Evolutionary conservation across 2,888 invertebrate species (phyloP).

Genomic region (Cephus pulcher): DNA sequence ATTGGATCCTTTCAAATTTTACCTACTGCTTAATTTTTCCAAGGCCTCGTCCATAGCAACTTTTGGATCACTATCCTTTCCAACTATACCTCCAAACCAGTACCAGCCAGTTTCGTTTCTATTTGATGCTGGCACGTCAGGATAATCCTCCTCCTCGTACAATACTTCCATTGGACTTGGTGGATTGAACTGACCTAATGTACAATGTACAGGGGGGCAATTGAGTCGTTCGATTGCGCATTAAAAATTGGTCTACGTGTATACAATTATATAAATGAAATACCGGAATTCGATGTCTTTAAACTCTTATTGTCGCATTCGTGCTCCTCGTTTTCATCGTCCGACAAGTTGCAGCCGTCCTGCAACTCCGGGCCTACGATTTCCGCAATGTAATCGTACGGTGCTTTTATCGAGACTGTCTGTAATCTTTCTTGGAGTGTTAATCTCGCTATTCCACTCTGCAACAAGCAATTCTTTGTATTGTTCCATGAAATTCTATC

Average conservation of each 20-base stretch:
- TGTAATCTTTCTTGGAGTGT: constrained; percentile 60
- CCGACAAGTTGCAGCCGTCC: constrained; percentile 63
- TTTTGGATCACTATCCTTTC: constrained; percentile 74
- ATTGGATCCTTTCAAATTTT: constrained; percentile 53
- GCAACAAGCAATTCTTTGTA: neutral
- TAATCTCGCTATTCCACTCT: constrained; percentile 57
- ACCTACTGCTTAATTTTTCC: constrained; percentile 84
- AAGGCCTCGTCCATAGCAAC: constrained; percentile 79
- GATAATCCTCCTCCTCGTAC: constrained; percentile 72
- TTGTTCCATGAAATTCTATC: neutral
- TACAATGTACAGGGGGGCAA: neutral
- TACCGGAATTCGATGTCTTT: constrained; percentile 59
- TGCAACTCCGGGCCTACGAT: constrained; percentile 62
- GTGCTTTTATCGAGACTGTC: constrained; percentile 55
- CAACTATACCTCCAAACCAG: constrained; percentile 85
- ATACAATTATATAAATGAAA: neutral
- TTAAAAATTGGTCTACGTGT: too few species aligned
- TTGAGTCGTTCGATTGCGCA: neutral
- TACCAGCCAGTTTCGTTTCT: constrained; percentile 84
- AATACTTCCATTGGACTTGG: constrained; percentile 69
- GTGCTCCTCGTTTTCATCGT: constrained; percentile 58
- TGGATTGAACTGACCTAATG: constrained; percentile 65
- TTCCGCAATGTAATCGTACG: constrained; percentile 62
- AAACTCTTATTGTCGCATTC: constrained; percentile 54
- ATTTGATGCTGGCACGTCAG: constrained; percentile 73